phyloP scores from a whole-genome alignment of 2,797 vertebrate species.

The Characodon lateralis region DNA sequence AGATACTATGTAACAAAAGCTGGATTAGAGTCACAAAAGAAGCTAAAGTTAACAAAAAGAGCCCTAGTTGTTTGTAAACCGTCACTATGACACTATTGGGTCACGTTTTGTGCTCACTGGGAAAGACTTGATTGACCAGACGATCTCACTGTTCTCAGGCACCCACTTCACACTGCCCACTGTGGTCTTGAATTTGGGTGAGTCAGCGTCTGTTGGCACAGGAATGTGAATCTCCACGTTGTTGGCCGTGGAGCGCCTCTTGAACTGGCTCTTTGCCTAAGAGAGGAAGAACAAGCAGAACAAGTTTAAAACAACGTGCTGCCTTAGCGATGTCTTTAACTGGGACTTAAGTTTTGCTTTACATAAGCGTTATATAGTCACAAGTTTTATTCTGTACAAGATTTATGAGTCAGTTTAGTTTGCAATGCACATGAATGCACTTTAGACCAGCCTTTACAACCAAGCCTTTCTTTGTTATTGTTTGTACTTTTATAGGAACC shows the following conservation, averaged over 20 bases:
- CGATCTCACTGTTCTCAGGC: constrained; percentile 97
- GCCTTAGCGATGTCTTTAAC: constrained; percentile 7
- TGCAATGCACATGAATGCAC: background rate
- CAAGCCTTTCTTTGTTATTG: constrained; percentile 6
- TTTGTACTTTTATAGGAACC: background rate
- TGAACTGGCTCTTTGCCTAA: constrained; percentile 98
- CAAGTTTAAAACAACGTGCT: constrained; percentile 18
- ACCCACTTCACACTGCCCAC: constrained; percentile 99
- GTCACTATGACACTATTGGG: constrained; percentile 29
- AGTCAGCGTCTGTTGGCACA: constrained; percentile 96
- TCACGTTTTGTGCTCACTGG: constrained; percentile 84
- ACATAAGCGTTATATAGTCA: background rate
- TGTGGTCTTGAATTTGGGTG: constrained; percentile 98
- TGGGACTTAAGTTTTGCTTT: background rate
- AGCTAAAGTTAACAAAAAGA: background rate
- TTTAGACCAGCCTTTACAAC: background rate
- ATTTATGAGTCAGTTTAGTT: background rate
- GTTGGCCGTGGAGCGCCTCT: constrained; percentile 96
- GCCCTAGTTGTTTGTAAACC: constrained; percentile 12
- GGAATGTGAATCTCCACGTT: constrained; percentile 99
- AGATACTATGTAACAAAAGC: background rate
- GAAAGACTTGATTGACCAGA: constrained; percentile 99
- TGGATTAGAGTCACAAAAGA: background rate
- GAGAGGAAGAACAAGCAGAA: constrained; percentile 40
- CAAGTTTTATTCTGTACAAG: background rate